phyloP scores from a whole-genome alignment of 2,797 vertebrate genomes.

The Numenius phaeopus region DNA sequence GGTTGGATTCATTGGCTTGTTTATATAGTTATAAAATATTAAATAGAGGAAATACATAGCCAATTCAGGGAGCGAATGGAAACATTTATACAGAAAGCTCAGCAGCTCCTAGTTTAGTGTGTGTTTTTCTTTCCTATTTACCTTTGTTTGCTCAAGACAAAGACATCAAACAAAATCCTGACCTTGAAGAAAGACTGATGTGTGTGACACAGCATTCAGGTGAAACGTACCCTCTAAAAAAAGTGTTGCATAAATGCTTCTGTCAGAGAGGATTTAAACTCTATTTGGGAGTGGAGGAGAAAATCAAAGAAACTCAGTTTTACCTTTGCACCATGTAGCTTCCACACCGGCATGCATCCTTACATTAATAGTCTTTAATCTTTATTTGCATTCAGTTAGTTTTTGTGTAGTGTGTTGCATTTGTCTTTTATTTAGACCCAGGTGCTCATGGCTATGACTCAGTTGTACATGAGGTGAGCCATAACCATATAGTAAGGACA shows the following conservation, averaged over 20 bases:
- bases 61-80: background rate
- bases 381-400: background rate
- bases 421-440: background rate
- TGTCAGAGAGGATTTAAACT: background rate
- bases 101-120: background rate
- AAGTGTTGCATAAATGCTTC: background rate
- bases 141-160: background rate
- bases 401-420: background rate
- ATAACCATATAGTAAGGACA: background rate
- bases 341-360: accelerated
- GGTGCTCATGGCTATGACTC: background rate
- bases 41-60: background rate
- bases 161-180: background rate
- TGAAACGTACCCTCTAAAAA: background rate
- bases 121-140: background rate
- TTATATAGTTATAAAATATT: conserved; percentile 2
- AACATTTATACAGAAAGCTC: background rate
- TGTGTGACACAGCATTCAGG: background rate
- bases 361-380: background rate
- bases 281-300: background rate
- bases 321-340: background rate
- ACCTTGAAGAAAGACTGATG: background rate
- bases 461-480: background rate
- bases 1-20: background rate
- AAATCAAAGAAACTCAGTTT: background rate